Conservation (phyloP, 1,140 invertebrate genomes). For the Palaemon carinicauda region DNA sequence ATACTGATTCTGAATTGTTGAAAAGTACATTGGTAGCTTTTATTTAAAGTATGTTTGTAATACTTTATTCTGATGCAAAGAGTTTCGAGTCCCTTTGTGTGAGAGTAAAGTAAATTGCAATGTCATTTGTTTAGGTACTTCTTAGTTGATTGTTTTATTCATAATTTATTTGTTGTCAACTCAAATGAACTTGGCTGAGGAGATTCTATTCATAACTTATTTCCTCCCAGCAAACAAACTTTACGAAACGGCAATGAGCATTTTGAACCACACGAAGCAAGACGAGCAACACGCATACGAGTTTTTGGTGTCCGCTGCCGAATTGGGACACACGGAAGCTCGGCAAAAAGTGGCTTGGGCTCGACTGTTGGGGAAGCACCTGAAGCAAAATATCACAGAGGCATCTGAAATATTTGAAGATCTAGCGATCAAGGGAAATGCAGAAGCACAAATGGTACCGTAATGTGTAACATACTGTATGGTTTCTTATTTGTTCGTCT, state of each 20-base stretch:
- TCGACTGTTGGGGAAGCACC: slow-evolving; percentile 78
- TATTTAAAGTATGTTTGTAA: too few relatives aligned
- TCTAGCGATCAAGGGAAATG: slow-evolving; percentile 78
- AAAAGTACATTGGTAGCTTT: not conserved
- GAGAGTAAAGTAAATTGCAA: too few relatives aligned
- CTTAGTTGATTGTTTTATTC: too few relatives aligned
- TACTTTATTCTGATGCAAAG: too few relatives aligned
- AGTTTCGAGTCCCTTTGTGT: too few relatives aligned
- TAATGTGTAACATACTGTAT: too few relatives aligned
- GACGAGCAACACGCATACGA: slow-evolving; percentile 75
- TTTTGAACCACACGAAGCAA: slow-evolving; percentile 74
- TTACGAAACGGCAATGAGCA: slow-evolving; percentile 72
- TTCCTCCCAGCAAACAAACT: slow-evolving; percentile 70
- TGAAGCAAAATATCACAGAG: slow-evolving; percentile 77
- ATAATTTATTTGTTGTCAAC: too few relatives aligned
- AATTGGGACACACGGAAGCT: slow-evolving; percentile 80
- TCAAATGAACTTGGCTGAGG: too few relatives aligned
- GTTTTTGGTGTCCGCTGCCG: slow-evolving; percentile 77
- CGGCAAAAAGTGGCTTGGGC: slow-evolving; percentile 86
- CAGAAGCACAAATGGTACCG: slow-evolving; percentile 90
- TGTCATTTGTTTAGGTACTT: too few relatives aligned
- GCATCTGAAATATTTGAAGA: slow-evolving; percentile 82
- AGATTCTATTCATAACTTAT: not conserved
- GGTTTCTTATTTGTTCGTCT: too few relatives aligned
- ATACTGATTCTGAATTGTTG: too few relatives aligned